Evolutionary conservation across 2,888 invertebrate species (phyloP), one percentile per base, ranked within the genome.

Genomic region (Dioctria linearis): DNA sequence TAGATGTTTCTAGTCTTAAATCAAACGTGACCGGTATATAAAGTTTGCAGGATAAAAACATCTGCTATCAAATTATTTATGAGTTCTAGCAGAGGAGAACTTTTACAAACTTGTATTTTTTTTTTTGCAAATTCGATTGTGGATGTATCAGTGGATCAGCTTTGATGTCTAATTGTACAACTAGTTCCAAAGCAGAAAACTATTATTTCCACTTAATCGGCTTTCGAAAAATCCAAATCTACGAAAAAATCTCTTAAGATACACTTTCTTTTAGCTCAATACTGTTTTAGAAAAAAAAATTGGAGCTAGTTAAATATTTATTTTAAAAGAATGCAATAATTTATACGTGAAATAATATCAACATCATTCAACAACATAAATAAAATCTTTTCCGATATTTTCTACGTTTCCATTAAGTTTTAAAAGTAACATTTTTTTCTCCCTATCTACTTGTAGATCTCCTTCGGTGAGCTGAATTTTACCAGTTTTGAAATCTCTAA

Each of bases 401-500:
- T 90, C 71, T 63, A 87, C 87, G 69, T 88, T 90, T 42, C 90
- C 91, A 78, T 90, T 89, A 37, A 86, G 79, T 67, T 89, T 87
- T 67, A 93, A 84, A 82, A 87, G 87, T 11, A 93, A 89, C 78
- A 86, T 88, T 75, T 89, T 88, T 42, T 88, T 86, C 1, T 86
- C 86, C 11, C 90, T 84, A 84, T 92, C 90, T 49, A 93, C 89
- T 42, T 88, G 84, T 82, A 92, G 88, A 76, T 82, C 80, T 5
- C 89, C 89, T 13, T 87, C 86, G 13, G 80, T 84, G 0, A 89
- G 81, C 8, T 76, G 83, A 1, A 90, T 87, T 88, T 94, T 94
- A 81, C 92, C 93, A 54, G 90, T 90, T 80, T 92, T 90, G 79
- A 93, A 92, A 83, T 95, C 91, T 51, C 93, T 92, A 80, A 92